These are phyloP conservation scores for Achatina immaculata DNA, from an alignment of 1,140 invertebrate species.

Conservation along the genomic window DNA sequence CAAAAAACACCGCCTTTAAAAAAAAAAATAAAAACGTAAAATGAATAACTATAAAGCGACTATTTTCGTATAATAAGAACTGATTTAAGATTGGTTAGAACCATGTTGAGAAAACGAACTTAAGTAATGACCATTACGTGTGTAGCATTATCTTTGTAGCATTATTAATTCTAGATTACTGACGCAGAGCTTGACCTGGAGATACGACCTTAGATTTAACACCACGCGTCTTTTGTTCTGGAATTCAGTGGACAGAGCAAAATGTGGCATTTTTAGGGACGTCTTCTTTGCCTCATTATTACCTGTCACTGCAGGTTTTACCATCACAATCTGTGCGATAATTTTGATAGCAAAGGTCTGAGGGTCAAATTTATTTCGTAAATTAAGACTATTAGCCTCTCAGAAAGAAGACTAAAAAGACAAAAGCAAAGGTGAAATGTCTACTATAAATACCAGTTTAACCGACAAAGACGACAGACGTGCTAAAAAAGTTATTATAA, in stretches of 20 bases:
- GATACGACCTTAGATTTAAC: not conserved
- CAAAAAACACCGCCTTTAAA: too few species aligned
- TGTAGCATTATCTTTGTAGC: not conserved
- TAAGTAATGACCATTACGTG: not conserved
- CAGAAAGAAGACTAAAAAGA: not conserved
- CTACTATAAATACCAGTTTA: not conserved
- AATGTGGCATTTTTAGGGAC: not conserved
- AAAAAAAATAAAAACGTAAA: too few species aligned
- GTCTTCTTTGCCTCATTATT: not conserved
- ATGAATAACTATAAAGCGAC: too few species aligned
- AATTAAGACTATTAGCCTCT: too few species aligned
- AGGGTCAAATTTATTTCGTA: not conserved
- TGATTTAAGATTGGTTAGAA: too few species aligned
- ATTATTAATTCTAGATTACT: not conserved
- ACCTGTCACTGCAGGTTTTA: not conserved
- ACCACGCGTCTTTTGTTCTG: not conserved
- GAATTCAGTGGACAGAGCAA: not conserved
- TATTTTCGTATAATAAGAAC: too few species aligned
- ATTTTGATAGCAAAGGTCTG: not conserved
- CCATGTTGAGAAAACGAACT: too few species aligned
- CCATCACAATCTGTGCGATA: not conserved
- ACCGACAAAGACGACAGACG: not conserved
- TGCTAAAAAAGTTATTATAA: not conserved
- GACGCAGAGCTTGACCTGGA: not conserved
- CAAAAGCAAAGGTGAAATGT: not conserved